A percentile compares a stretch with the other conserved stretches of the same genome.
phyloP scores from a whole-genome alignment of 2,113 vertebrate genomes.

The Ranitomeya imitator region DNA sequence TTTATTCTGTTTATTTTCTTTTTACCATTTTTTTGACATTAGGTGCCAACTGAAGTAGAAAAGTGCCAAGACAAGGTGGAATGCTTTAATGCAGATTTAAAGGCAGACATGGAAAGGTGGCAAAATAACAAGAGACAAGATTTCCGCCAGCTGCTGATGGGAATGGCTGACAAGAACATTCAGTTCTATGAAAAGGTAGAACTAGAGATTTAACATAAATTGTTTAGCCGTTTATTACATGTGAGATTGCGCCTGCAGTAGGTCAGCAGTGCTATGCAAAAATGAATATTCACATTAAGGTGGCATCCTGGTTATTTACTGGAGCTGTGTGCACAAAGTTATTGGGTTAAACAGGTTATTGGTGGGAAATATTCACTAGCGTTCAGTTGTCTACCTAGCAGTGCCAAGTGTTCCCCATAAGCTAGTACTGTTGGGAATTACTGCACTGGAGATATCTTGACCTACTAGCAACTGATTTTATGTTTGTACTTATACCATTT shows the following conservation, averaged over 20 bases:
- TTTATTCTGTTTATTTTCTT: neutral
- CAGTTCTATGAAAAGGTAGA: slow-evolving; percentile 94
- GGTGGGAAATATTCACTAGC: neutral
- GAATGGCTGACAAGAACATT: slow-evolving; percentile 95
- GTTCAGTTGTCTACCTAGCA: neutral
- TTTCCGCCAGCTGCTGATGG: slow-evolving; percentile 91
- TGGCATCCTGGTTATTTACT: neutral
- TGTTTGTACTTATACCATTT: too few species aligned
- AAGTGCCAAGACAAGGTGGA: slow-evolving; percentile 93
- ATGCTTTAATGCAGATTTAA: slow-evolving; percentile 96
- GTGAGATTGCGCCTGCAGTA: neutral
- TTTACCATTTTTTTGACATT: neutral
- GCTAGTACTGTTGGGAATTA: neutral
- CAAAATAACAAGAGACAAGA: slow-evolving; percentile 95
- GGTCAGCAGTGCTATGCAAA: neutral
- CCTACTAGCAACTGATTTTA: too few species aligned
- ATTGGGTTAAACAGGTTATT: neutral
- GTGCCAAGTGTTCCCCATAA: neutral
- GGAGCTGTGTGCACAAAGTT: too few species aligned
- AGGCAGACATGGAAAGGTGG: slow-evolving; percentile 98
- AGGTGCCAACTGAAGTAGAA: slow-evolving; percentile 92
- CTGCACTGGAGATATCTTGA: neutral
- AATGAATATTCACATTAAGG: neutral
- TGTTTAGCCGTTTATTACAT: neutral
- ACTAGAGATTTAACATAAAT: neutral